Percentiles rank a stretch among this genome's conserved stretches.
These are phyloP conservation scores for Piaya cayana DNA, from an alignment of 2,113 vertebrate genomes.

Conservation along the genomic window DNA sequence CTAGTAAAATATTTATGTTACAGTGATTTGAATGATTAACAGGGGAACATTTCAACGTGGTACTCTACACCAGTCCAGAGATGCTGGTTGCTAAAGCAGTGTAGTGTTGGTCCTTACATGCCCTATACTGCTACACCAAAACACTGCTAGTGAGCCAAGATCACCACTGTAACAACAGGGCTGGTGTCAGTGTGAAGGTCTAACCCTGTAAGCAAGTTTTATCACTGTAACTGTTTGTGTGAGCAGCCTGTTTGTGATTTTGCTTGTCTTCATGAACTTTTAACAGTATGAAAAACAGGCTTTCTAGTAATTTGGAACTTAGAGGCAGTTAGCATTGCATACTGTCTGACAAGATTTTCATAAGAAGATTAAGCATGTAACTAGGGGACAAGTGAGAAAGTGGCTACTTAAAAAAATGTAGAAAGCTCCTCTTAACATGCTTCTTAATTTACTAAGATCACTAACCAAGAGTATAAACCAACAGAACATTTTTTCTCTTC, in stretches of 20 bases:
- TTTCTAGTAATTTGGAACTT: not conserved
- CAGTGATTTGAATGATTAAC: not conserved
- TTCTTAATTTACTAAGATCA: not conserved
- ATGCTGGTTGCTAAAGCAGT: not conserved
- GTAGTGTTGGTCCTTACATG: not conserved
- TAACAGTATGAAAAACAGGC: not conserved
- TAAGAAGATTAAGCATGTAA: not conserved
- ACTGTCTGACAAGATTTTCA: not conserved
- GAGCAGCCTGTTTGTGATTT: not conserved
- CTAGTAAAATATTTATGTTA: constrained; percentile 30
- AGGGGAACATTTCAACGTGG: not conserved
- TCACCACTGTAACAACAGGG: not conserved
- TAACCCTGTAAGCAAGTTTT: not conserved
- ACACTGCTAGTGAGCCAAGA: not conserved
- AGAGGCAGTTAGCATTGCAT: not conserved
- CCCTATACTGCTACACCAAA: not conserved
- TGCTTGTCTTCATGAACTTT: not conserved
- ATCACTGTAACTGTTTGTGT: not conserved
- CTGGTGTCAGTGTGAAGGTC: not conserved
- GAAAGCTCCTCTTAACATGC: not conserved
- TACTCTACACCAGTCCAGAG: not conserved
- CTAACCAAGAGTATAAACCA: not conserved
- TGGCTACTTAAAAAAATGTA: not conserved
- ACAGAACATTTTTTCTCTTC: not conserved
- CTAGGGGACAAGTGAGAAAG: not conserved